Evolutionary conservation across 2,113 vertebrate genomes (phyloP).

Genomic region (Laticauda colubrina): DNA sequence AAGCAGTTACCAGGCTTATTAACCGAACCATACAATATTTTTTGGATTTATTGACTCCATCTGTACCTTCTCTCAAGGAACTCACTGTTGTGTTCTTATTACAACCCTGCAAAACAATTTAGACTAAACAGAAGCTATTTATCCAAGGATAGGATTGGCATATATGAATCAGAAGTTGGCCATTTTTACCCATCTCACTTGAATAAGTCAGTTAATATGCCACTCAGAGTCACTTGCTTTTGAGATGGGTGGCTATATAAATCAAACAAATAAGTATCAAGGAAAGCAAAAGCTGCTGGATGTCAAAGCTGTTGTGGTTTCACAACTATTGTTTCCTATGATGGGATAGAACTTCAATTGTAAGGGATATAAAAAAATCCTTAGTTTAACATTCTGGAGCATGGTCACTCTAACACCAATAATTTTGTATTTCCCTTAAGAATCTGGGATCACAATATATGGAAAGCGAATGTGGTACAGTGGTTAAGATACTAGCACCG

Average conservation of each 20-base stretch:
- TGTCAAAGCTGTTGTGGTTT: not conserved
- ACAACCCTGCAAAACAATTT: not conserved
- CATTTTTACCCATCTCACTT: not conserved
- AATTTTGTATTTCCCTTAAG: not conserved
- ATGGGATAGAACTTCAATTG: too few species aligned
- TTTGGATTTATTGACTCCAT: too few species aligned
- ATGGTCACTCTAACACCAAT: not conserved
- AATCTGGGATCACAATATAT: not conserved
- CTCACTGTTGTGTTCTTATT: not conserved
- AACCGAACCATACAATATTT: not conserved
- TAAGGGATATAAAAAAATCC: too few species aligned
- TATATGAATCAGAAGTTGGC: not conserved
- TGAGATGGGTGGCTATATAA: not conserved
- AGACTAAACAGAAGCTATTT: not conserved
- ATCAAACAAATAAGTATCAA: not conserved
- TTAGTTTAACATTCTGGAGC: not conserved
- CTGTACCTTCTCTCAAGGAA: not conserved
- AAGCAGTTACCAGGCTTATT: not conserved
- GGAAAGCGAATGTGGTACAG: not conserved
- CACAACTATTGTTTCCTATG: not conserved
- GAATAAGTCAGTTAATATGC: not conserved
- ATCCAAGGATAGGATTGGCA: not conserved
- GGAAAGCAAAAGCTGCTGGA: not conserved
- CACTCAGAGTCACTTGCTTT: not conserved
- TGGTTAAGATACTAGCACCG: not conserved